Evolutionary conservation across 2,113 vertebrate genomes (phyloP), one percentile per base, ranked within the genome.

Genomic region (Lepus americanus): DNA sequence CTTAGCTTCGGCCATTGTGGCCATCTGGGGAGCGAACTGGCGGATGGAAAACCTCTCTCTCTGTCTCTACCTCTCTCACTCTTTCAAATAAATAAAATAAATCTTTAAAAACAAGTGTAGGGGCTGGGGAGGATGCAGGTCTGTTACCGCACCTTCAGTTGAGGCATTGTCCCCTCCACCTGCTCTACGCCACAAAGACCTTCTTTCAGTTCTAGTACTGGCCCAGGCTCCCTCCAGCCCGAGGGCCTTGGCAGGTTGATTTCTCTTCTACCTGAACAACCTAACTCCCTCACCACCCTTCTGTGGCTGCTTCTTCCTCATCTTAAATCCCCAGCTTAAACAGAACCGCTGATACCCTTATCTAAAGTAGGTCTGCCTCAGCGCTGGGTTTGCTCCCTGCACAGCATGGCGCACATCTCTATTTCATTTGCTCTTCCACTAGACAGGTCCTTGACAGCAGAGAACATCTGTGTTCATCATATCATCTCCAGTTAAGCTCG

Each of bases 271-370:
- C 39, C 12, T 44, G n/a, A 90, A 61, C 13, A 74, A 36, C n/a
- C 3, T 33, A 61, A 86, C 69, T 89, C 44, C 55, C 61, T 70
- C 14, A 51, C 19, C 8, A 64, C 13, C 39, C 39, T 77, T 51
- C 17, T 49, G 36, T 0, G 20, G 51, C 55, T 90, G 23, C 33
- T 80, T 81, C 67, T 33, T 83, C 39, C 44, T 90, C 23, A 96
- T 73, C 33, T 78, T 69, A 66, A 89, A 76, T 53, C 86, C 39
- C 64, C 66, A 80, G 72, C 16, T 87, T 89, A 76, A 92, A 94
- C 83, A 59, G 51, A 13, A 79, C 59, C 76, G 16, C 14, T 55
- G 36, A 69, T 69, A n/a, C 3, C 20, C 53, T 90, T 59, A 70
- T 79, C 64, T 82, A 55, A 87, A 90, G 69, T 49, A 49, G 49